Base-by-base conservation (phyloP, 1,140 invertebrate genomes). In the Dreissena polymorpha region DNA sequence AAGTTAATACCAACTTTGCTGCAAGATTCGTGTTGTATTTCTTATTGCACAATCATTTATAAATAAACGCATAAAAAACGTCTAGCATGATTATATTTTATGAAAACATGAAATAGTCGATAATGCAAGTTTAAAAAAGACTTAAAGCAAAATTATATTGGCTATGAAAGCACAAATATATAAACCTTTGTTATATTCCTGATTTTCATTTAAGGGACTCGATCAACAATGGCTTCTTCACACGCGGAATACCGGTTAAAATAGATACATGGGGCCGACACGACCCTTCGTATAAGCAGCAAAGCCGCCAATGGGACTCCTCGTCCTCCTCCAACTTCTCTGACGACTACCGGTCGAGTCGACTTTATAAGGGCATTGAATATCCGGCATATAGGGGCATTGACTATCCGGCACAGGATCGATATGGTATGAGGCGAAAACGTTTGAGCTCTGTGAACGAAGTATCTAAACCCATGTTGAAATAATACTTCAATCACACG, bases 201-300 rank as follows among this genome's bases (percentile, higher is more conserved):
- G 16, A 14, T 10, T n/a, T 10, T 10, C 10, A 23, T 71, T n/a
- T 60, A 27, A 71, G 71, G 39, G 57, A 51, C 0, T 83, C 72
- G 10, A 60, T 76, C n/a, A 75, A 75, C 51, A 75, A 83, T 50
- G 81, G 81, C 10, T 83, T 83, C 67, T 83, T 83, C n/a, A n/a
- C n/a, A n/a, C n/a, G n/a, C n/a, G n/a, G n/a, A n/a, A n/a, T n/a
- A n/a, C n/a, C n/a, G n/a, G 76, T 73, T 23, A 83, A 81, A 63
- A 73, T 81, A 0, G 67, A 39, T 51, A 81, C 79, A 10, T 81
- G 69, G 79, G 79, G 79, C 16, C 55, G 79, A 12, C 49, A 27
- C 16, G 67, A 71, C 25, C 70, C 79, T 14, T 55, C 71, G 2
- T 81, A 81, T 67, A 69, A 70, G 55, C 79, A 69, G 16, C 69